Evolutionary conservation across 2,888 invertebrate genomes (phyloP).

Genomic region (Dicycla oo): DNA sequence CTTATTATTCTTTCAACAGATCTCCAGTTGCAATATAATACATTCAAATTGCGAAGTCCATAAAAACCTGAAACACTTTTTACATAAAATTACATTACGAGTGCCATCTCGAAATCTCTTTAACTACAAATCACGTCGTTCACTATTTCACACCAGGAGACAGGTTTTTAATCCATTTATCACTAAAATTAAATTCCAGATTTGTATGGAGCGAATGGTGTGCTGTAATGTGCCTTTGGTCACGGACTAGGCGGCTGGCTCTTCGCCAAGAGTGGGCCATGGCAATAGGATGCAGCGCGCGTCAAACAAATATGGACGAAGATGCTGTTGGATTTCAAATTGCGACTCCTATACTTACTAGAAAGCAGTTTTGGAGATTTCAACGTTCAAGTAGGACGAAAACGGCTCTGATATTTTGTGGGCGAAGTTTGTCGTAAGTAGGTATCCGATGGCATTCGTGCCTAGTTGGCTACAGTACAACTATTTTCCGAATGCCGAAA

Average conservation of each 20-base stretch:
- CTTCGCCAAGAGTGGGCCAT: conserved; percentile 58
- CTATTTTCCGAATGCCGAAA: no score
- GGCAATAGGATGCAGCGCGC: conserved; percentile 56
- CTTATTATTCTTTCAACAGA: conserved; percentile 6
- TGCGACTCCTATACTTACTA: conserved; percentile 21
- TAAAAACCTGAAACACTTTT: conserved; percentile 38
- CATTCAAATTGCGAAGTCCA: conserved; percentile 34
- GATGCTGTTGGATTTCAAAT: conserved; percentile 52
- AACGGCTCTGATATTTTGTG: conserved; percentile 31
- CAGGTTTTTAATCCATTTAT: conserved; percentile 75
- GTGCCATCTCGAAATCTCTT: conserved; percentile 36
- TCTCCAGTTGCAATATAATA: conserved; percentile 4
- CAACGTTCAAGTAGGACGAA: conserved; percentile 12
- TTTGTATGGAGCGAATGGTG: conserved; percentile 60
- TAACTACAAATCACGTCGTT: conserved; percentile 55
- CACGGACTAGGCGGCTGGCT: conserved; percentile 65
- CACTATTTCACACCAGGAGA: conserved; percentile 61
- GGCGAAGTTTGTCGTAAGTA: conserved; percentile 25
- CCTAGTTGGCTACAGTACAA: no score
- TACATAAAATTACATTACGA: conserved; percentile 21
- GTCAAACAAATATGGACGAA: conserved; percentile 61
- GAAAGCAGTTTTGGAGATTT: conserved; percentile 29
- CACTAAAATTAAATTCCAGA: conserved; percentile 65
- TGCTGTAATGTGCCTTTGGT: conserved; percentile 63
- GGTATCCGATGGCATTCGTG: background rate